phyloP scores from a whole-genome alignment of 35 echinoderm and acorn worm species.

The Amphiura filiformis region DNA sequence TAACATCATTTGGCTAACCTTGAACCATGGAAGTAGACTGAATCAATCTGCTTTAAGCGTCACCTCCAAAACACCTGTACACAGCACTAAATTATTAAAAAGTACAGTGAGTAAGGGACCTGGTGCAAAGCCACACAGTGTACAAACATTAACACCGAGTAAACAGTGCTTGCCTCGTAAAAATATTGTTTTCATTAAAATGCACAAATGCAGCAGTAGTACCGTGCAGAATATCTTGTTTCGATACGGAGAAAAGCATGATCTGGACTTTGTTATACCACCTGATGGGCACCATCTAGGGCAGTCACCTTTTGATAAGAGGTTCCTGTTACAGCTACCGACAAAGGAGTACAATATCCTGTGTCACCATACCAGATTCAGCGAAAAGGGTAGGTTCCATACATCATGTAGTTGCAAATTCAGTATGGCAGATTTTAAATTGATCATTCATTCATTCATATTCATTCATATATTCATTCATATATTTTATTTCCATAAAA shows the following conservation, averaged over 20 bases:
- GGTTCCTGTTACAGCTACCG: not conserved
- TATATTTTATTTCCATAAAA: too few species aligned
- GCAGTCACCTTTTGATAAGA: not conserved
- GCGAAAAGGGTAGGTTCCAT: too few species aligned
- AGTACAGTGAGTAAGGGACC: too few species aligned
- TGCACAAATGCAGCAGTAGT: constrained; percentile 97
- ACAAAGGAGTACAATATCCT: constrained; percentile 31
- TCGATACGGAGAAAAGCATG: constrained; percentile 27
- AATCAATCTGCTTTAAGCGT: too few species aligned
- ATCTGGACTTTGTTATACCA: constrained; percentile 34
- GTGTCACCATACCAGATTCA: constrained; percentile 37
- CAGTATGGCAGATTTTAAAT: not conserved
- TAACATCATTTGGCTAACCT: too few species aligned
- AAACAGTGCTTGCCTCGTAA: constrained; percentile 6
- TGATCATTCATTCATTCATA: not conserved
- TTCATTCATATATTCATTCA: too few species aligned
- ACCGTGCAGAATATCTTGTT: constrained; percentile 97
- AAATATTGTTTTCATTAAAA: constrained; percentile 88
- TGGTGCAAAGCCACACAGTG: too few species aligned
- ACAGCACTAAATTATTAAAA: too few species aligned
- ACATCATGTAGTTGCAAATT: not conserved
- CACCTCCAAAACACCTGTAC: too few species aligned
- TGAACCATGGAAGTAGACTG: too few species aligned
- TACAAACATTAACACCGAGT: too few species aligned
- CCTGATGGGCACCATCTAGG: constrained; percentile 11